These are phyloP conservation scores for Amphiprion ocellaris DNA, from an alignment of 2,113 vertebrate species.

Conservation along the genomic window DNA sequence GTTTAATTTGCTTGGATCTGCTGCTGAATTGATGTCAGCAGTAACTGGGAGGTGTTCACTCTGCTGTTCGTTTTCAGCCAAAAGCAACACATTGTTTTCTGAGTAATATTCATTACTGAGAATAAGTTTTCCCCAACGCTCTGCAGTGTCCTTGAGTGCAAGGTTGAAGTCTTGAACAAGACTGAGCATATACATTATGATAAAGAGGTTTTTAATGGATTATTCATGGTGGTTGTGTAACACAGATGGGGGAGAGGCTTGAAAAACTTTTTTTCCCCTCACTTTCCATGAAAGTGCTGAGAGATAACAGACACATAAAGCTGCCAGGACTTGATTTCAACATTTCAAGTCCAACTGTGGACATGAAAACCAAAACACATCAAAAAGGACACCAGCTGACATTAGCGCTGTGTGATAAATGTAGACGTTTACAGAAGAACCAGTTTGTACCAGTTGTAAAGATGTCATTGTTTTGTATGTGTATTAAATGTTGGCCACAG, in stretches of 20 bases:
- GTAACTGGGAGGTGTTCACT: slow-evolving; percentile 80
- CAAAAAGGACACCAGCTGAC: slow-evolving; percentile 33
- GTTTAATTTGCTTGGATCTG: slow-evolving; percentile 54
- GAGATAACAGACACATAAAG: slow-evolving; percentile 45
- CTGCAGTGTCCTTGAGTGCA: background rate
- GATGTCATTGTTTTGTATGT: slow-evolving; percentile 77
- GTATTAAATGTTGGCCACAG: slow-evolving; percentile 59
- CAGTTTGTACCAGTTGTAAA: slow-evolving; percentile 68
- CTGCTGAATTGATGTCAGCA: slow-evolving; percentile 82
- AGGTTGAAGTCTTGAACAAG: slow-evolving; percentile 10
- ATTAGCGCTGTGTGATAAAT: slow-evolving; percentile 35
- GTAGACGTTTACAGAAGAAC: slow-evolving; percentile 44
- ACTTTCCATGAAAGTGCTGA: slow-evolving; percentile 41
- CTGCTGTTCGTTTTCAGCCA: slow-evolving; percentile 43
- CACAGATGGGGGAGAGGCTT: background rate
- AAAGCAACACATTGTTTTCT: slow-evolving; percentile 43
- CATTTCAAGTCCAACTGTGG: slow-evolving; percentile 35
- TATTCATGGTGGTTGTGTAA: slow-evolving; percentile 50
- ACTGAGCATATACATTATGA: slow-evolving; percentile 27
- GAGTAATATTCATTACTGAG: slow-evolving; percentile 14
- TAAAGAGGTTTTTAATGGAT: slow-evolving; percentile 44
- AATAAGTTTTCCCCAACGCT: slow-evolving; percentile 37
- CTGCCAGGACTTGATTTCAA: slow-evolving; percentile 53
- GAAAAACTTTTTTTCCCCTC: slow-evolving; percentile 18
- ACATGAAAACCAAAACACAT: slow-evolving; percentile 48